Conservation (phyloP, 2,888 invertebrate genomes). For the Tethea ocularis region DNA sequence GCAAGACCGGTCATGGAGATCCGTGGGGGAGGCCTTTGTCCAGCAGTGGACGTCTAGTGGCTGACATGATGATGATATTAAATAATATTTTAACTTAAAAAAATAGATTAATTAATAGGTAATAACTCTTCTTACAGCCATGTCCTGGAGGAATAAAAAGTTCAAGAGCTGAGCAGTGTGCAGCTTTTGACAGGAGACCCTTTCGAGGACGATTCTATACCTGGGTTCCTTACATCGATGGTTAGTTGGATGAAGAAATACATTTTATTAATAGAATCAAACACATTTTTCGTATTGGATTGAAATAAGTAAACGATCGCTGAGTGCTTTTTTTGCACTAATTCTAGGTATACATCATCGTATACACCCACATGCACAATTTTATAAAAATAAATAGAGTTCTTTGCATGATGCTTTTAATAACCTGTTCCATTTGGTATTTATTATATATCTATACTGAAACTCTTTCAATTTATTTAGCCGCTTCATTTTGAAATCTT, state of each 20-base stretch:
- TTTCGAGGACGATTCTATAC: slow-evolving; percentile 89
- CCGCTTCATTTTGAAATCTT: too few relatives aligned
- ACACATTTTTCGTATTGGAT: not conserved
- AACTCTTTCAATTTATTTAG: too few relatives aligned
- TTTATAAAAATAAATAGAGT: not conserved
- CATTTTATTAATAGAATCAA: not conserved
- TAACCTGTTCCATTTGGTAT: not conserved
- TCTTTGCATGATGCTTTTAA: not conserved
- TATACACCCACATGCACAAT: not conserved
- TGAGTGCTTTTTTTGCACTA: not conserved
- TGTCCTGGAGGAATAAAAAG: slow-evolving; percentile 86
- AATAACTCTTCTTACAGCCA: slow-evolving; percentile 74
- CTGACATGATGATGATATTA: too few relatives aligned
- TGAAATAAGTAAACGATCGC: not conserved
- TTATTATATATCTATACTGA: too few relatives aligned
- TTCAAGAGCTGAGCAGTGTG: slow-evolving; percentile 89
- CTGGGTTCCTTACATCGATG: slow-evolving; percentile 92
- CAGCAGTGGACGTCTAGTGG: too few relatives aligned
- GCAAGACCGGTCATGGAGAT: too few relatives aligned
- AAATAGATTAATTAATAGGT: too few relatives aligned
- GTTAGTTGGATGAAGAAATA: slow-evolving; percentile 66
- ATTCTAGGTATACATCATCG: not conserved
- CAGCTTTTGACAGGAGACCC: slow-evolving; percentile 87
- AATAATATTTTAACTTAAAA: too few relatives aligned
- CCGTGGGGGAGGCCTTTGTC: too few relatives aligned